phyloP scores from a whole-genome alignment of 1,140 invertebrate species.

The Akabosia matsudoensis region DNA sequence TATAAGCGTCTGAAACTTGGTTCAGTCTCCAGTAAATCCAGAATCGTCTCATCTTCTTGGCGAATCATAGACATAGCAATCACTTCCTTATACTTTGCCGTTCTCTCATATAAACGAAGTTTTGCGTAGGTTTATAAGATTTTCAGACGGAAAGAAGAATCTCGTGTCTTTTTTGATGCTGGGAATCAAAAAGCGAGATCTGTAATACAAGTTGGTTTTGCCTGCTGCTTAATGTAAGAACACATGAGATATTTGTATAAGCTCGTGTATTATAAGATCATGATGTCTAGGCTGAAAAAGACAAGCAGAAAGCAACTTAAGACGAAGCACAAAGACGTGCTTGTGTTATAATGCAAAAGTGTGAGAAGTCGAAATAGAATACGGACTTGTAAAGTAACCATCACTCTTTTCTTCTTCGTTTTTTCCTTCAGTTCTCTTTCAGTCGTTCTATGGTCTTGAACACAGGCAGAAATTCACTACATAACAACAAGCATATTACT shows the following conservation, averaged over 20 bases:
- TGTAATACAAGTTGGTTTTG: slow-evolving; percentile 11
- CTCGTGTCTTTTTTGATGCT: background rate
- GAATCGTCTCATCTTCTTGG: no score
- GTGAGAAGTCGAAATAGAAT: background rate
- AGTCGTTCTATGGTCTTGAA: background rate
- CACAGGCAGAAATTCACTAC: background rate
- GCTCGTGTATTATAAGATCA: slow-evolving; percentile 1
- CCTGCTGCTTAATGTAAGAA: slow-evolving; percentile 4
- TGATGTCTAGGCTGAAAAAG: background rate
- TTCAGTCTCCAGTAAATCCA: no score
- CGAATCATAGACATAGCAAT: no score
- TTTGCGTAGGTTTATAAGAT: no score
- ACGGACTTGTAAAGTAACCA: slow-evolving; percentile 1
- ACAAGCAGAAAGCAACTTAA: background rate
- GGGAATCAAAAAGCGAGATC: background rate
- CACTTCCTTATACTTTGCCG: no score
- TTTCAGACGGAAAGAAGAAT: background rate
- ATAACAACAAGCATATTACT: background rate
- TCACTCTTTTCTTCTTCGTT: background rate
- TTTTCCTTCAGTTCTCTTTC: background rate
- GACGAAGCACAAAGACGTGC: no score
- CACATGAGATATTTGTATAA: slow-evolving; percentile 19
- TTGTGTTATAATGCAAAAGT: background rate
- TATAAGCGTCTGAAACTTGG: no score
- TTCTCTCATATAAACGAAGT: no score